A percentile compares a stretch with the other conserved stretches of the same genome.
Conservation (phyloP, 2,113 vertebrate genomes). For the Trematomus loennbergii region DNA sequence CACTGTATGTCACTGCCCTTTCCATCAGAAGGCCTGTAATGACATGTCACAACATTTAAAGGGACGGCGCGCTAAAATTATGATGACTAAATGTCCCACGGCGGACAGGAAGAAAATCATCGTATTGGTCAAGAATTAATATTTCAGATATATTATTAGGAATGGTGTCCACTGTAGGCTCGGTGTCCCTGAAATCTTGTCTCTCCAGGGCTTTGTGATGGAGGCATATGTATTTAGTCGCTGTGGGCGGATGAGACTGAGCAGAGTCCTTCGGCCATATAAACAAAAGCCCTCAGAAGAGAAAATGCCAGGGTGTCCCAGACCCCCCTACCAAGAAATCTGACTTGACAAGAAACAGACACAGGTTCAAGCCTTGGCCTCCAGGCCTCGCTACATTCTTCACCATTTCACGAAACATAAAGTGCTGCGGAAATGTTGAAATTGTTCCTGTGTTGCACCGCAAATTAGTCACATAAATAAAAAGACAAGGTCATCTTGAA, state of each 20-base stretch:
- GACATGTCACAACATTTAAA: slow-evolving; percentile 79
- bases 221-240: slow-evolving; percentile 52
- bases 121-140: slow-evolving; percentile 36
- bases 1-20: slow-evolving; percentile 81
- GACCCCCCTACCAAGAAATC: slow-evolving; percentile 73
- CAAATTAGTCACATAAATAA: slow-evolving; percentile 55
- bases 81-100: slow-evolving; percentile 63
- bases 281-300: slow-evolving; percentile 76
- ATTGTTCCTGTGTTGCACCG: slow-evolving; percentile 33
- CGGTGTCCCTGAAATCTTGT: not conserved
- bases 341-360: slow-evolving; percentile 82
- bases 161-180: slow-evolving; percentile 21
- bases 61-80: slow-evolving; percentile 43
- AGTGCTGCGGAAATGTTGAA: slow-evolving; percentile 54
- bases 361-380: slow-evolving; percentile 75
- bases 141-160: slow-evolving; percentile 10
- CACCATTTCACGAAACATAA: slow-evolving; percentile 45
- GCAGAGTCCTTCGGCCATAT: slow-evolving; percentile 73
- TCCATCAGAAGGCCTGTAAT: slow-evolving; percentile 71
- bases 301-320: slow-evolving; percentile 76
- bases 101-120: slow-evolving; percentile 48
- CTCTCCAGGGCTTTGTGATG: slow-evolving; percentile 23
- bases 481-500: slow-evolving; percentile 27
- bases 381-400: slow-evolving; percentile 67
- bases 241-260: slow-evolving; percentile 74